Percentiles rank a stretch among this genome's conserved stretches.
These are phyloP conservation scores for Oligia strigilis DNA, from an alignment of 2,888 invertebrate genomes.

Conservation along the genomic window DNA sequence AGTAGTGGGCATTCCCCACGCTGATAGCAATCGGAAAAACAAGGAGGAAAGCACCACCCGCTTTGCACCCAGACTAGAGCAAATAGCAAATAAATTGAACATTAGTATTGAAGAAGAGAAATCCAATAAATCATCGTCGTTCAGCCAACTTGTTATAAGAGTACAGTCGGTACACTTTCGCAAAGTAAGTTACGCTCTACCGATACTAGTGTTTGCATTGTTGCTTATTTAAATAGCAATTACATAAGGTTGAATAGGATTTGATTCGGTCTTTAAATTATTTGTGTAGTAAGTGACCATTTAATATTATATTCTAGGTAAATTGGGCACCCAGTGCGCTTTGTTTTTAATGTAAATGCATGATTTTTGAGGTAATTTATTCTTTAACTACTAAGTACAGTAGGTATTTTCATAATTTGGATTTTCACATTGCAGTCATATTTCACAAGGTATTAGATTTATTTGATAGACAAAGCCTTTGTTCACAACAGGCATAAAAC, in stretches of 20 bases:
- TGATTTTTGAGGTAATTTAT: neutral
- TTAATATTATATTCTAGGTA: neutral
- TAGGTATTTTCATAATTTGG: too few species aligned
- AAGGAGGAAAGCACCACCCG: constrained; percentile 79
- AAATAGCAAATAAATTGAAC: constrained; percentile 87
- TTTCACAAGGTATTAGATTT: neutral
- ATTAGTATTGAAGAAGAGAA: constrained; percentile 87
- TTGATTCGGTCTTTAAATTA: neutral
- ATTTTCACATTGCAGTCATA: neutral
- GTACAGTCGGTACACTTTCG: constrained; percentile 88
- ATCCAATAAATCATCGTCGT: constrained; percentile 88
- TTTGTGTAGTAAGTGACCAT: neutral
- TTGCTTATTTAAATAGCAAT: neutral
- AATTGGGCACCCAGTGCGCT: neutral
- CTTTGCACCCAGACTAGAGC: constrained; percentile 77
- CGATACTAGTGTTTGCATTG: constrained; percentile 4
- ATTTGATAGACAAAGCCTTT: constrained; percentile 16
- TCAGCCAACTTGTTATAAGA: constrained; percentile 88
- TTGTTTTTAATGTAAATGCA: too few species aligned
- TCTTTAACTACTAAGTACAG: too few species aligned
- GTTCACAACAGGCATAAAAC: constrained; percentile 6
- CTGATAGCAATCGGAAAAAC: constrained; percentile 80
- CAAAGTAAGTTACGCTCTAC: constrained; percentile 78
- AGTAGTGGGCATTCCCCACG: constrained; percentile 72
- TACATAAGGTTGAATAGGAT: neutral